These are phyloP conservation scores for Ceuthmochares aereus DNA, from an alignment of 2,113 vertebrate genomes.

Conservation along the genomic window DNA sequence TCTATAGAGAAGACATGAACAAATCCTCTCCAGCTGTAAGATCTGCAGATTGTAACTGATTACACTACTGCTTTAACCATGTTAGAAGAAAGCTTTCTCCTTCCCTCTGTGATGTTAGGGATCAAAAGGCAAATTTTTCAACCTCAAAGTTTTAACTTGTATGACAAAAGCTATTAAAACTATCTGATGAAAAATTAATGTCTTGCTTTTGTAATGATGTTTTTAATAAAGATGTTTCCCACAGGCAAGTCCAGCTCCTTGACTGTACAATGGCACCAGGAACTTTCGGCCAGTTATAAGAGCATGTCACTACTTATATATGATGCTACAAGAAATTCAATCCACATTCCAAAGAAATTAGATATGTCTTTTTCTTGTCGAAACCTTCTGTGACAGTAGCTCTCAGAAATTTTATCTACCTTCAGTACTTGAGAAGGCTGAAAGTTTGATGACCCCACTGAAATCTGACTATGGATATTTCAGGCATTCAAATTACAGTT, in stretches of 20 bases:
- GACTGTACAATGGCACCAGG: neutral
- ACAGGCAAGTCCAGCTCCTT: neutral
- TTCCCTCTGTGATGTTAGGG: neutral
- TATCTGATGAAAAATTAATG: neutral
- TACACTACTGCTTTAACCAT: neutral
- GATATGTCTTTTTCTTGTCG: neutral
- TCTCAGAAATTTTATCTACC: neutral
- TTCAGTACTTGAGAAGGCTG: neutral
- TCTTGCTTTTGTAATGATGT: neutral
- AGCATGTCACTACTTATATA: neutral
- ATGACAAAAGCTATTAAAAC: neutral
- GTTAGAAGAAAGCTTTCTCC: neutral
- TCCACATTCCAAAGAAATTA: neutral
- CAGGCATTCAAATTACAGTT: neutral
- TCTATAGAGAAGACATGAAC: neutral
- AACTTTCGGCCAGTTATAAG: neutral
- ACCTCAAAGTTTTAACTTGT: neutral
- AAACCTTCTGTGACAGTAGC: neutral
- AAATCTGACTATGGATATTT: neutral
- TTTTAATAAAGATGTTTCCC: neutral
- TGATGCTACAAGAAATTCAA: neutral
- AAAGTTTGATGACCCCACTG: neutral
- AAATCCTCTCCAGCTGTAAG: neutral
- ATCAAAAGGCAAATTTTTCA: neutral
- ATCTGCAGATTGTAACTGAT: neutral